These are phyloP conservation scores for Polypterus bichir DNA, from an alignment of 2,113 vertebrate species.

Conservation along the genomic window DNA sequence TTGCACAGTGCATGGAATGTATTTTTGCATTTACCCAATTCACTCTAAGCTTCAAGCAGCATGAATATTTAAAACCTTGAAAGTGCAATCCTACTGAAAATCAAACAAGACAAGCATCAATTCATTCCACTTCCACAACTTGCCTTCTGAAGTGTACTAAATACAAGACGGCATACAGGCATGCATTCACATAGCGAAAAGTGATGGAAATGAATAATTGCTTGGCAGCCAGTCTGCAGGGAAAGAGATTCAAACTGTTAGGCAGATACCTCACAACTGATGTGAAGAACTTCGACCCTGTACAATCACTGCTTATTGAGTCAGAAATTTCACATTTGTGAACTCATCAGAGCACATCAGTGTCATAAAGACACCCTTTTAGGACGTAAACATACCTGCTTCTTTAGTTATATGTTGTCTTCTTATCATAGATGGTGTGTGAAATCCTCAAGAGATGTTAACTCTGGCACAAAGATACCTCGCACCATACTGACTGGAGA, in stretches of 20 bases:
- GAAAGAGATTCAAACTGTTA: conserved; percentile 36
- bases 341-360: conserved; percentile 54
- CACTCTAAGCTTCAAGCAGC: conserved; percentile 40
- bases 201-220: conserved; percentile 54
- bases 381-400: conserved; percentile 46
- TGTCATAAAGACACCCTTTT: conserved; percentile 49
- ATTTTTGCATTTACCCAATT: conserved; percentile 27
- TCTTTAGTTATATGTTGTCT: conserved; percentile 37
- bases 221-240: conserved; percentile 41
- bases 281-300: conserved; percentile 42
- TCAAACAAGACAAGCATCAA: conserved; percentile 49
- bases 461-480: not conserved
- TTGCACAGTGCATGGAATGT: conserved; percentile 27
- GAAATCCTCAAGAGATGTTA: conserved; percentile 24
- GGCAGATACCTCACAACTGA: conserved; percentile 59
- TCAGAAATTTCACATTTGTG: conserved; percentile 64
- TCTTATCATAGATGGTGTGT: conserved; percentile 25
- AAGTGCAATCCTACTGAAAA: conserved; percentile 46
- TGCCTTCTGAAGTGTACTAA: conserved; percentile 37
- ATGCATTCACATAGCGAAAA: conserved; percentile 39
- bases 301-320: conserved; percentile 54
- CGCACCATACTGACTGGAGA: no score
- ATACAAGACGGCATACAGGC: conserved; percentile 38
- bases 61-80: conserved; percentile 47
- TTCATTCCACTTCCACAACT: conserved; percentile 37